These are phyloP conservation scores for Potamarius usumacintae DNA, from an alignment of 2,113 vertebrate species.

Conservation along the genomic window DNA sequence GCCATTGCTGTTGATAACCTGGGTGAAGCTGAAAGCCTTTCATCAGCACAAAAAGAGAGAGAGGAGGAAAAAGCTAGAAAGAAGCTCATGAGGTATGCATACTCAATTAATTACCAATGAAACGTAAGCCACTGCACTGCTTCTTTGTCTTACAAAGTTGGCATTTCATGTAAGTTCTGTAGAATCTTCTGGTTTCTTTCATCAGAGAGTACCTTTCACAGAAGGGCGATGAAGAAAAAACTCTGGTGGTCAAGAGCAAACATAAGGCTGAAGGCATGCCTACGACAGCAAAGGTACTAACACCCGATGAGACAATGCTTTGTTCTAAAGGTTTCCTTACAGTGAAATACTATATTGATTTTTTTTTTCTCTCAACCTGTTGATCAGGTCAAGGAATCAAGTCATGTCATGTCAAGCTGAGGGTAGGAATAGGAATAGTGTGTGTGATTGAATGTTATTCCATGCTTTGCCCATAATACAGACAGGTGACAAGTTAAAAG, in stretches of 20 bases:
- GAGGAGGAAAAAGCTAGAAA: slow-evolving; percentile 84
- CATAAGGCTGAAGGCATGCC: slow-evolving; percentile 89
- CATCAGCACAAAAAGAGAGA: slow-evolving; percentile 92
- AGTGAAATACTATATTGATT: not conserved
- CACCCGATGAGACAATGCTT: not conserved
- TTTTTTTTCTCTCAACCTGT: not conserved
- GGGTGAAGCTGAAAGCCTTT: slow-evolving; percentile 92
- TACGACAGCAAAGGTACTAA: slow-evolving; percentile 89
- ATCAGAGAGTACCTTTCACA: slow-evolving; percentile 81
- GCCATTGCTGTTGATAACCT: slow-evolving; percentile 97
- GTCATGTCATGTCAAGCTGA: not conserved
- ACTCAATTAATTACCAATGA: not conserved
- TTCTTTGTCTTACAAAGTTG: not conserved
- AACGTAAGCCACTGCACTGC: not conserved
- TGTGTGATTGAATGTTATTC: not conserved
- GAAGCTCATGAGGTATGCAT: slow-evolving; percentile 81
- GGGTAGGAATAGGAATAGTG: not conserved
- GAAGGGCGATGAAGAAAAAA: slow-evolving; percentile 90
- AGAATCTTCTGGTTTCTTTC: slow-evolving; percentile 1
- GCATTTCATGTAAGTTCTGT: not conserved
- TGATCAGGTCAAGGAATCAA: not conserved
- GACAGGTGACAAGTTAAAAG: not conserved
- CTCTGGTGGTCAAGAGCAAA: slow-evolving; percentile 84
- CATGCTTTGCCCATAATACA: not conserved
- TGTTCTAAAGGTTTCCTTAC: not conserved